Base-by-base conservation (phyloP, 1,140 invertebrate genomes). In the honey bee (Apis mellifera) region DNA sequence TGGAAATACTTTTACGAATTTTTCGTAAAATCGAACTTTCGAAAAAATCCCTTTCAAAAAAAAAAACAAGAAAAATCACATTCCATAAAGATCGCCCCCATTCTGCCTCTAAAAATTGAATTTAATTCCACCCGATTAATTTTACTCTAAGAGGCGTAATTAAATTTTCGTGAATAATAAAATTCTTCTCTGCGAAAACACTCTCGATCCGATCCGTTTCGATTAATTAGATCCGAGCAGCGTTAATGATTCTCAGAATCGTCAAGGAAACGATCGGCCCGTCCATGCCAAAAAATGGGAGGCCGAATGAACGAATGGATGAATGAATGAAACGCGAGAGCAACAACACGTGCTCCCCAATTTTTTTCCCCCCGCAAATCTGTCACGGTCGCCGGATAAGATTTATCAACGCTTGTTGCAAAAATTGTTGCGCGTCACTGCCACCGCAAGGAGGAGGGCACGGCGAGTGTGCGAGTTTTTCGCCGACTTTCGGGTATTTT, bases 381-480 rank as follows among this genome's bases (percentile, higher is more conserved):
- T 89, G 87, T 89, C 87, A 89, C 78, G 85, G n/a, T 32, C 54
- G 62, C 85, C 87, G 86, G 82, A 87, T 87, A 86, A 86, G 83
- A 88, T 90, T 89, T 89, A 89, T 90, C 87, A 89, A 89, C 86
- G 86, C 75, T 42, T 75, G 50, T 72, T 80, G 85, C 83, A 75
- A 84, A 42, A 89, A 79, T 87, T 83, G 32, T 32, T 66, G 75
- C 72, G 82, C 82, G 81, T 85, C 87, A 85, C 70, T 79, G 83
- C 52, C 13, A 65, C 42, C 60, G 55, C 21, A n/a, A 32, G 57
- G 0, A 0, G 13, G 17, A 17, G 12, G 50, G 1, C 7, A n/a
- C 12, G n/a, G 12, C n/a, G 0, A 23, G 32, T 15, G 72, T 81
- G 68, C 19, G 50, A 55, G 57, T 86, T 87, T 87, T 87, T 84